Conservation (phyloP, 2,113 vertebrate species). For the Rhinopomastus cyanomelas region DNA sequence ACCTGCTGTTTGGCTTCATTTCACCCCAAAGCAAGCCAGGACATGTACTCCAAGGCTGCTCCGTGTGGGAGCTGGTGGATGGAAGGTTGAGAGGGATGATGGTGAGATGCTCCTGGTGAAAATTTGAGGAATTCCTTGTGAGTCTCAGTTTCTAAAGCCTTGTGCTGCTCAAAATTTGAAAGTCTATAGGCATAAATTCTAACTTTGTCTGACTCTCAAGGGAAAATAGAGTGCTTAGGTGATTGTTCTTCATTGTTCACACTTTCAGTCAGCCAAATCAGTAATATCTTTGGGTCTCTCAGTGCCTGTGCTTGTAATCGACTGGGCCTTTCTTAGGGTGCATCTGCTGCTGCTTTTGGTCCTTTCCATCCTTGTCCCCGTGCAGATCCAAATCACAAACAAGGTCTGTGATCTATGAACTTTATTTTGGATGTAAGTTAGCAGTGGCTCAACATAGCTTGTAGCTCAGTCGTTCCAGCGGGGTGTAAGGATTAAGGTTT, state of each 20-base stretch:
- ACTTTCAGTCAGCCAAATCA: neutral
- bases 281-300: neutral
- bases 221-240: neutral
- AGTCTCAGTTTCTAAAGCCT: neutral
- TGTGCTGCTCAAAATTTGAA: neutral
- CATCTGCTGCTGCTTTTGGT: neutral
- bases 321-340: neutral
- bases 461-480: neutral
- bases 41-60: neutral
- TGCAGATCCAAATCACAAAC: neutral
- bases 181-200: neutral
- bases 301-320: neutral
- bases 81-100: too few relatives aligned
- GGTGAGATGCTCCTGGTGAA: neutral
- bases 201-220: neutral
- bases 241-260: neutral
- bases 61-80: neutral
- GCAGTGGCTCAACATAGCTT: neutral
- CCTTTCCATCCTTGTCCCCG: neutral
- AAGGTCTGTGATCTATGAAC: accelerated
- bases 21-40: neutral
- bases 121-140: neutral
- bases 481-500: neutral
- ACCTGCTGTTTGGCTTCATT: neutral
- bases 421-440: neutral